Conservation (phyloP, 2,113 vertebrate species). For the Hemicordylus capensis region DNA sequence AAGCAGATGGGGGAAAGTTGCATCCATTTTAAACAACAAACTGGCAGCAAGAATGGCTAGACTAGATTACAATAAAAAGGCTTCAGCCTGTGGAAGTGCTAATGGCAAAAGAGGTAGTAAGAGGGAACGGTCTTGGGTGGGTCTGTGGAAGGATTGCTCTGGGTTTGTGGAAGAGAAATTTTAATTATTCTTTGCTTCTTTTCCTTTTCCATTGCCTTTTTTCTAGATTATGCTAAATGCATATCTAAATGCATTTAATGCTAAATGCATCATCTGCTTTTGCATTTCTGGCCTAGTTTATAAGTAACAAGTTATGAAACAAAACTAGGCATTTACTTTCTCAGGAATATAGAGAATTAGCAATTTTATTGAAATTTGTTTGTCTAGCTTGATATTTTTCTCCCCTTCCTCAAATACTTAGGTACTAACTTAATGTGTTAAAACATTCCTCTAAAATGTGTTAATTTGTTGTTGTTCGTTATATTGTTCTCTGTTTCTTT, state of each 20-base stretch:
- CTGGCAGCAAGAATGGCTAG: not conserved
- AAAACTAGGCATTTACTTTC: not conserved
- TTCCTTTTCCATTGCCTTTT: not conserved
- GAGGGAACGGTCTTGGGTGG: not conserved
- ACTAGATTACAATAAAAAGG: not conserved
- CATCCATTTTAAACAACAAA: not conserved
- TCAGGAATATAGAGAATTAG: not conserved
- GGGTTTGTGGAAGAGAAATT: not conserved
- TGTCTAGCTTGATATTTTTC: not conserved
- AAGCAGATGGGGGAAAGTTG: not conserved
- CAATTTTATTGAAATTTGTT: not conserved
- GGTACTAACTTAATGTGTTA: not conserved
- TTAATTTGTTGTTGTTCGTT: no score
- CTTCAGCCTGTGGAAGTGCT: no score
- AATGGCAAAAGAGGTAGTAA: not conserved
- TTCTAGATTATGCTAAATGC: not conserved
- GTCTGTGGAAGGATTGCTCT: not conserved
- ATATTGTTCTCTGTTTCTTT: constrained; percentile 47
- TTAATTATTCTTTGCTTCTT: not conserved
- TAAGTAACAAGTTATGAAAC: not conserved
- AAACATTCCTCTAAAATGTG: not conserved
- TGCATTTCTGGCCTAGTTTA: not conserved
- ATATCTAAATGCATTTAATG: not conserved
- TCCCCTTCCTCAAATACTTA: not conserved
- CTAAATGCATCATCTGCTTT: not conserved